Evolutionary conservation across 2,797 vertebrate genomes (phyloP), one percentile per base, ranked within the genome.

Genomic region (Tolypeutes matacus): DNA sequence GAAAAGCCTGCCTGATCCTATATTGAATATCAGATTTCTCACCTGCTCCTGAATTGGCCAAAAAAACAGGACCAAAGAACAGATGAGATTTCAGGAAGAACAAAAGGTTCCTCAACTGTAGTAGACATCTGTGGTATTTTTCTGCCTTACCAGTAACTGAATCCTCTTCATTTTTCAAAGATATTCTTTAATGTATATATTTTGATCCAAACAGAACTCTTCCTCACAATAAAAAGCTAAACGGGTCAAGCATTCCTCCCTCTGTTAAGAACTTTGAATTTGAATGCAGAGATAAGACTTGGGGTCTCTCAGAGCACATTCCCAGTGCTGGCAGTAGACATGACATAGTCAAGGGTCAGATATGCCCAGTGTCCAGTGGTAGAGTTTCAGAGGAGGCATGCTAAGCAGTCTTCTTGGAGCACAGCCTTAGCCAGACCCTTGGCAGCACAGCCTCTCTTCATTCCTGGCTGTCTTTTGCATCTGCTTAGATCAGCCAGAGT

Each of bases 61-160:
- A 46, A 7, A 86, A 39, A 51, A 51, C 0, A 70, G 29, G 14
- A 75, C 53, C 5, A 5, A 27, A 78, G 8, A 77, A 95, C 0
- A 88, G 67, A 10, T 93, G 73, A 89, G 27, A 95, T 34, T 62
- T 91, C 29, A 53, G 42, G 17, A 95, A 78, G 34, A 86, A 76
- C 3, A 60, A 70, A 78, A 67, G 11, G 0, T 2, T 72, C 72
- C n/a, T 49, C 9, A 89, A 14, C 12, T 67, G 8, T 13, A 86
- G 20, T 56, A 87, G 23, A 65, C 53, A 31, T 69, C 34, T 46
- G 6, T 9, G 5, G 13, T 69, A 10, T 51, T 65, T 77, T 81
- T 64, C 65, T 81, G 36, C 83, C 15, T 69, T 73, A 31, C 1
- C 1, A 25, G 5, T 83, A 49, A 10, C 42, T 90, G 23, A 36